Conservation (phyloP, 2,797 vertebrate genomes). For the Diglossa cyanea region DNA sequence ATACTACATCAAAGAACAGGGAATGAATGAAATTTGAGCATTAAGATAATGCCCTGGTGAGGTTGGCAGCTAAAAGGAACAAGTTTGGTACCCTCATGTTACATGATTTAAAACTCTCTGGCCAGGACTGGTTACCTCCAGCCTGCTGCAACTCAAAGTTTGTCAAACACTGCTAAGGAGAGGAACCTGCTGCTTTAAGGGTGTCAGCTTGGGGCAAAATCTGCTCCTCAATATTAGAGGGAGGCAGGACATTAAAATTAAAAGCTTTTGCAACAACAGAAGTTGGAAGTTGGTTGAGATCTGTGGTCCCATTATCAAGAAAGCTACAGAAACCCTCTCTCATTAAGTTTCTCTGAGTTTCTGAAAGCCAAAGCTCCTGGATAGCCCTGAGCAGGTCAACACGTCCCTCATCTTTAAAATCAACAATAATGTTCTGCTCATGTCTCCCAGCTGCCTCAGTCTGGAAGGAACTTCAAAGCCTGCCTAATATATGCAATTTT, state of each 20-base stretch:
- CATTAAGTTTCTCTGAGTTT: background rate
- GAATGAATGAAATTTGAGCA: background rate
- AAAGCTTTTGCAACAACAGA: background rate
- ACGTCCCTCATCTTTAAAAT: background rate
- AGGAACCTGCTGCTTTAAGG: background rate
- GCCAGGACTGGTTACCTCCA: background rate
- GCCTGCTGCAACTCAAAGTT: background rate
- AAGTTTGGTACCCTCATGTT: background rate
- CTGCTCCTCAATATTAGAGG: background rate
- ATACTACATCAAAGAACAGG: background rate
- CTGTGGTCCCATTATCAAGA: background rate
- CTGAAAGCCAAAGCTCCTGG: background rate
- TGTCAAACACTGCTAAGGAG: background rate
- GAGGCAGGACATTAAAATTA: background rate
- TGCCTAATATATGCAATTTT: slow-evolving; percentile 49
- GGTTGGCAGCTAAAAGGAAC: background rate
- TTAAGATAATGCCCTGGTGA: background rate
- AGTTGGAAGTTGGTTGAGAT: background rate
- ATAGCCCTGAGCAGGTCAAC: background rate
- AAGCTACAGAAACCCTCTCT: background rate
- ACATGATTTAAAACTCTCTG: background rate
- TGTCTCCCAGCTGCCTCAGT: background rate
- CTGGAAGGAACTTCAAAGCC: slow-evolving; percentile 37
- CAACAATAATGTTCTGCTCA: background rate
- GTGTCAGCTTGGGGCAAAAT: background rate